phyloP scores from a whole-genome alignment of 2,113 vertebrate species.

The Psittacula cyanocephala region DNA sequence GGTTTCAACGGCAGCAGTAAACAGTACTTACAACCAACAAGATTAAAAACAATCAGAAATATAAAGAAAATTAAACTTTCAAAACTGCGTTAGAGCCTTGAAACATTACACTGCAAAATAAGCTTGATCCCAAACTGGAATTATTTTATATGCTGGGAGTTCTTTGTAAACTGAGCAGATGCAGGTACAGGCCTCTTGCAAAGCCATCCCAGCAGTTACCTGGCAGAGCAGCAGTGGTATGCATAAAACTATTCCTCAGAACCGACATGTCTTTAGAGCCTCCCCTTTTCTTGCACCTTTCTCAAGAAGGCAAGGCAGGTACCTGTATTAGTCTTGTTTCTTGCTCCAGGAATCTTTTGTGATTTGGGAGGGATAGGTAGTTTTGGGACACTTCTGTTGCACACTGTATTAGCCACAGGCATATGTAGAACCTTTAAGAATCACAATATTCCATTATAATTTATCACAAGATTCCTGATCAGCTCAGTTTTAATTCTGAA shows the following conservation, averaged over 20 bases:
- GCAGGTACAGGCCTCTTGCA: neutral
- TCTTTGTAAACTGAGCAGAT: neutral
- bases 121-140: neutral
- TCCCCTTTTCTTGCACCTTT: neutral
- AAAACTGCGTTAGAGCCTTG: neutral
- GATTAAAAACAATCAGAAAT: neutral
- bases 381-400: constrained; percentile 74
- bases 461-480: neutral
- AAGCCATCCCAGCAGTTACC: neutral
- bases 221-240: neutral
- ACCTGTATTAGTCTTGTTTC: constrained; percentile 74
- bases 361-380: constrained; percentile 77
- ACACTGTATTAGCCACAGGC: constrained; percentile 75
- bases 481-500: neutral
- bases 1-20: neutral
- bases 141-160: neutral
- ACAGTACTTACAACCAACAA: neutral
- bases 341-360: constrained; percentile 71
- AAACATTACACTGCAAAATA: neutral
- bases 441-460: neutral
- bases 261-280: neutral
- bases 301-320: neutral
- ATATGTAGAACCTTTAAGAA: constrained; percentile 77
- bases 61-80: neutral
- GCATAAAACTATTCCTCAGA: neutral